Evolutionary conservation across 2,797 vertebrate species (phyloP), one percentile per base, ranked within the genome.

Genomic region (Liasis olivaceus): DNA sequence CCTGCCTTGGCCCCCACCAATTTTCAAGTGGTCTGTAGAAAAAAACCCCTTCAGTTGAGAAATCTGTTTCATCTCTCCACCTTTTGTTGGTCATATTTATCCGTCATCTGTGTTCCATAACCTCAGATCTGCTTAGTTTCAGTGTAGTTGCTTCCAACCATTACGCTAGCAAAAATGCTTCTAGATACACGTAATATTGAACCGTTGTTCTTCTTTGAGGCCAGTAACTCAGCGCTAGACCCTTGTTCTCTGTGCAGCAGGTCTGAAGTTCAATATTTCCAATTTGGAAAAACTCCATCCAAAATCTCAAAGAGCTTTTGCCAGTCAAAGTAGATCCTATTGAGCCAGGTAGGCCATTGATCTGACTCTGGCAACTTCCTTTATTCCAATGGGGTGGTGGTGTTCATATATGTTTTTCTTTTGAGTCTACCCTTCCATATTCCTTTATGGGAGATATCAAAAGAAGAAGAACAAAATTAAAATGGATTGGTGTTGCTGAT

Each of bases 391-490:
- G 17, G 13, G n/a, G 59, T 42, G 28, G 4, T 54, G 15, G 4
- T 36, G 13, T 54, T 13, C 1, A 42, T 7, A 22, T n/a, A 9
- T 22, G 6, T 69, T 93, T 93, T 95, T 94, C 96, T 96, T 91
- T 92, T 91, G 94, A 90, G 94, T 97, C 91, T 92, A 88, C 93
- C 89, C 92, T 96, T 97, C 93, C 94, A 81, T 96, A 91, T 96
- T 85, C 95, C 89, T 96, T 95, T 91, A 95, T 96, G 94, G 96
- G 94, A 96, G 93, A 95, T 96, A 96, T 89, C 97, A 96, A 96
- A 96, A 96, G 94, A 95, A 95, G 81, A 95, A 95, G 92, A 95
- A 95, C 95, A 94, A 96, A 96, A 96, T 97, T 96, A 96, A 97
- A 97, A 96, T 95, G 95, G 93, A 95, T 96, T 93, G 81, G 92